These are phyloP conservation scores for Amphimallon solstitiale DNA, from an alignment of 2,888 invertebrate species.

Conservation along the genomic window DNA sequence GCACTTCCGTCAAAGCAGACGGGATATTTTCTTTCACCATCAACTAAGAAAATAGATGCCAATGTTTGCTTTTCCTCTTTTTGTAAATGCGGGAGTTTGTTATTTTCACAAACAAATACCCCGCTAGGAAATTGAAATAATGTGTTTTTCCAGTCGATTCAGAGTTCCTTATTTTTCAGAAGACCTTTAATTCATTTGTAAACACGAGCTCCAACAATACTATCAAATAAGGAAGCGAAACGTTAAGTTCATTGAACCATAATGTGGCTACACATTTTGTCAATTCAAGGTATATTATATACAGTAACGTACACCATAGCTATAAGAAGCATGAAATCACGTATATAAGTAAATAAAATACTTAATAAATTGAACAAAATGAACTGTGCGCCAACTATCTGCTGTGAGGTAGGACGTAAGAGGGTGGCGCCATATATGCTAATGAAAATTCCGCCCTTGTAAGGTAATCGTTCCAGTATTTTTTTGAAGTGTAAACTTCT, in stretches of 20 bases:
- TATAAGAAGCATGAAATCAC: neutral
- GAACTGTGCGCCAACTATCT: no score
- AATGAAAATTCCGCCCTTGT: no score
- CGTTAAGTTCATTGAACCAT: conserved; percentile 11
- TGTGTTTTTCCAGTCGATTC: conserved; percentile 17
- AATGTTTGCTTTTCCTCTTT: conserved; percentile 16
- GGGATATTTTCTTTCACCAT: conserved; percentile 18
- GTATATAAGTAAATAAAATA: no score
- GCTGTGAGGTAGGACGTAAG: no score
- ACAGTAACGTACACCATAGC: neutral
- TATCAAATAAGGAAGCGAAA: neutral
- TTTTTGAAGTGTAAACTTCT: no score
- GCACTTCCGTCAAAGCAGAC: neutral
- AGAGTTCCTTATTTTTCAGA: conserved; percentile 15
- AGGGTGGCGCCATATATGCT: no score
- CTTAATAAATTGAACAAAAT: no score
- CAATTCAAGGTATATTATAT: neutral
- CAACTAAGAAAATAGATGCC: conserved; percentile 1
- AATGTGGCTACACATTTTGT: neutral
- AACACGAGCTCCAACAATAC: conserved; percentile 11
- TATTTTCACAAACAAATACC: conserved; percentile 21
- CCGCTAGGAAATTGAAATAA: conserved; percentile 26
- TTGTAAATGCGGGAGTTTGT: conserved; percentile 8
- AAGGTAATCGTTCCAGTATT: no score
- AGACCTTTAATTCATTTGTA: conserved; percentile 23